Conservation (phyloP, 2,888 invertebrate species). For the Scaptodrosophila latifasciaeformis region DNA sequence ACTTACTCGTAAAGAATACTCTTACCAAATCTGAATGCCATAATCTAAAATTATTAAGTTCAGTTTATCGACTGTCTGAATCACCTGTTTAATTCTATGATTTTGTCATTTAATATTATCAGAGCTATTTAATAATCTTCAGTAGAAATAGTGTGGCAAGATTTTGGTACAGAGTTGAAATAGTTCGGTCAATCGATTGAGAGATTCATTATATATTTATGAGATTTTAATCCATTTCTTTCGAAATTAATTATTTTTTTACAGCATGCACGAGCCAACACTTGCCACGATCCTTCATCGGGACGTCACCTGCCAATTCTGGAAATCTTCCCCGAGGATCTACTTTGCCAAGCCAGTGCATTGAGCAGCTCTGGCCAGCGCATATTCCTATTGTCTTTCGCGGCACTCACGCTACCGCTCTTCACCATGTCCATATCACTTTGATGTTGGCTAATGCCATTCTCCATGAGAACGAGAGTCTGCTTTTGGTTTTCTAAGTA, state of each 20-base stretch:
- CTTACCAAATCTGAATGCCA: slow-evolving; percentile 3
- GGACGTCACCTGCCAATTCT: slow-evolving; percentile 82
- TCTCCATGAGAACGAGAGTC: neutral
- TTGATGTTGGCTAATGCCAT: slow-evolving; percentile 54
- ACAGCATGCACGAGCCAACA: slow-evolving; percentile 80
- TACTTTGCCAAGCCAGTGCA: slow-evolving; percentile 90
- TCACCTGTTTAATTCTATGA: too few relatives aligned
- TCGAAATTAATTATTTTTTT: neutral
- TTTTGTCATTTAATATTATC: too few relatives aligned
- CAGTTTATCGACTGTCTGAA: too few relatives aligned
- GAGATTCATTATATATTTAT: too few relatives aligned
- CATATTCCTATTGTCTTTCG: slow-evolving; percentile 70
- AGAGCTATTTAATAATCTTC: too few relatives aligned
- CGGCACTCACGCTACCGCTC: slow-evolving; percentile 65
- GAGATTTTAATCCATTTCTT: neutral
- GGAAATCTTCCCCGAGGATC: slow-evolving; percentile 85
- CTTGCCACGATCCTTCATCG: slow-evolving; percentile 81
- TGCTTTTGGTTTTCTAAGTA: neutral
- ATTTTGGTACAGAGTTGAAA: too few relatives aligned
- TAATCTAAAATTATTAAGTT: neutral
- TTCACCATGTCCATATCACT: slow-evolving; percentile 67
- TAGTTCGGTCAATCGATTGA: too few relatives aligned
- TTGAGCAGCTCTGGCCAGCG: slow-evolving; percentile 81
- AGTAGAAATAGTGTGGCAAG: too few relatives aligned
- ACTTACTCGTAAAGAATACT: slow-evolving; percentile 1